These are phyloP conservation scores for Fabriciana adippe DNA, from an alignment of 2,888 invertebrate genomes.

Conservation along the genomic window DNA sequence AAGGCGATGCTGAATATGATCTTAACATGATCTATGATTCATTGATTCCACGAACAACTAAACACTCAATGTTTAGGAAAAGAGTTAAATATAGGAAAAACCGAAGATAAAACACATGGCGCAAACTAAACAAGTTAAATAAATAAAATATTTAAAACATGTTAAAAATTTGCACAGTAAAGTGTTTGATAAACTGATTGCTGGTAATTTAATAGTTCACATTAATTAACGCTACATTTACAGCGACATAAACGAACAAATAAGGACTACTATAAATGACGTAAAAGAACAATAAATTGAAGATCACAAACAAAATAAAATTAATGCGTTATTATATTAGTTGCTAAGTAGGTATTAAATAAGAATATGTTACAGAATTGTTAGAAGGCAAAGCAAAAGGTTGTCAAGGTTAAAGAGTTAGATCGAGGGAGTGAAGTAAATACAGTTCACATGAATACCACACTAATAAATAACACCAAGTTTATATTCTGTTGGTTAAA, in stretches of 20 bases:
- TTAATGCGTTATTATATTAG: constrained; percentile 19
- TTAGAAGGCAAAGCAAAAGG: constrained; percentile 25
- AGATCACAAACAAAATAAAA: constrained; percentile 15
- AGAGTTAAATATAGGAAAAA: background rate
- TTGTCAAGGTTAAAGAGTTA: constrained; percentile 13
- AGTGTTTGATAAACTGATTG: background rate
- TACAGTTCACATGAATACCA: background rate
- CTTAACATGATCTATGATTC: constrained; percentile 27
- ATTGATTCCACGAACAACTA: constrained; percentile 13
- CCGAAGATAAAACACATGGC: background rate
- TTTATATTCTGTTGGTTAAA: background rate
- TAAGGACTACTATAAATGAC: background rate
- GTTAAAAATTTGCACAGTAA: background rate
- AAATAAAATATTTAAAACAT: too few relatives aligned
- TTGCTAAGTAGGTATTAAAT: constrained; percentile 10
- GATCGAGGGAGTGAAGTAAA: constrained; percentile 8
- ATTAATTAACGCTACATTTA: constrained; percentile 9
- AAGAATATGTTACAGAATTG: constrained; percentile 4
- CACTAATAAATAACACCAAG: background rate
- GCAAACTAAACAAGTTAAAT: too few relatives aligned
- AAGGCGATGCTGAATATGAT: constrained; percentile 25
- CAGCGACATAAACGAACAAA: background rate
- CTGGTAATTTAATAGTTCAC: background rate
- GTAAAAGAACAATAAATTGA: background rate
- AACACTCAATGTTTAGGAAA: constrained; percentile 2